Percentiles rank a stretch among this genome's conserved stretches.
phyloP scores from a whole-genome alignment of 2,797 vertebrate species.

The Bovichtus diacanthus region DNA sequence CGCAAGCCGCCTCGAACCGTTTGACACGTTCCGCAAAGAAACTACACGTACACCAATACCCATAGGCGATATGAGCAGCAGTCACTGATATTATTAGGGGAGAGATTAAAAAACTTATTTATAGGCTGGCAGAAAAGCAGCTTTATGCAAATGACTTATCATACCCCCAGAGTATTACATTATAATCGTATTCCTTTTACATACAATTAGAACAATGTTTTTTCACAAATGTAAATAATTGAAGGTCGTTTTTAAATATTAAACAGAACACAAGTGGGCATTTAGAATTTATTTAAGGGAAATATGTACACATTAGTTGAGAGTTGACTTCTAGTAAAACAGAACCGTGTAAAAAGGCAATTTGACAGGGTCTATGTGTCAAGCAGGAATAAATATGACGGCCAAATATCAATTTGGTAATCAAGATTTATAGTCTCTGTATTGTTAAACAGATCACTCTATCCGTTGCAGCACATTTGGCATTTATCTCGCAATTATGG shows the following conservation, averaged over 20 bases:
- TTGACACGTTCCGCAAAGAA: conserved; percentile 26
- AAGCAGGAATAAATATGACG: not conserved
- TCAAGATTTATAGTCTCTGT: not conserved
- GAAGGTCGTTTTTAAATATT: not conserved
- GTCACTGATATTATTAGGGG: conserved; percentile 74
- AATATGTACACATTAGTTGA: not conserved
- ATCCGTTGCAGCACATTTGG: not conserved
- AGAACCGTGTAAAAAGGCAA: not conserved
- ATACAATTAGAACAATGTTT: not conserved
- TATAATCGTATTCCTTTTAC: not conserved
- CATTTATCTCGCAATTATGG: not conserved
- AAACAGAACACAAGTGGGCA: not conserved
- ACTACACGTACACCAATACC: conserved; percentile 86
- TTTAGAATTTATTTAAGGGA: not conserved
- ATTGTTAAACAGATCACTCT: not conserved
- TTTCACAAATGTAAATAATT: not conserved
- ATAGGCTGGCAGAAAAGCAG: conserved; percentile 66
- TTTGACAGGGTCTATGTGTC: not conserved
- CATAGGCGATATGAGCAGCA: conserved; percentile 74
- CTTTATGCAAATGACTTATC: conserved; percentile 39
- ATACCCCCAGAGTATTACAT: not conserved
- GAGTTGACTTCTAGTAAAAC: not conserved
- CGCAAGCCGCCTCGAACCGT: not conserved
- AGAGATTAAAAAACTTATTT: conserved; percentile 83
- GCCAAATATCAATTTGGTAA: not conserved